Conservation (phyloP, 2,797 vertebrate species). For the Pyrocephalus nanus region DNA sequence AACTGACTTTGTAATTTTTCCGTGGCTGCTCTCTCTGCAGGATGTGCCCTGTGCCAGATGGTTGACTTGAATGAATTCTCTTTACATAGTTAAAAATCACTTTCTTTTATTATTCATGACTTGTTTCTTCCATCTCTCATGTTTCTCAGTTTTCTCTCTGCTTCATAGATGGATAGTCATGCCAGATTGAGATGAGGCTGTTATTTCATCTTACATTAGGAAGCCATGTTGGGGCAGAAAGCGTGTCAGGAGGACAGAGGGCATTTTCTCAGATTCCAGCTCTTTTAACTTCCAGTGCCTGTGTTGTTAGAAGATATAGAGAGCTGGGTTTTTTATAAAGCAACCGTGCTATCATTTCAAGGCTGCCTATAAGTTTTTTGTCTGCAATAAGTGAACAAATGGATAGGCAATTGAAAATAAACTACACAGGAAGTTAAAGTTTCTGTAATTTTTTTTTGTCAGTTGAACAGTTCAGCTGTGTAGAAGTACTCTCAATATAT, state of each 20-base stretch:
- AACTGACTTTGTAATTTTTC: conserved; percentile 53
- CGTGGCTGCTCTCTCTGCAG: conserved; percentile 52
- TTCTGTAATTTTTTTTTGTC: not conserved
- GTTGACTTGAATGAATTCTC: conserved; percentile 64
- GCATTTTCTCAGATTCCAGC: conserved; percentile 3
- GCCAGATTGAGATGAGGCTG: conserved; percentile 19
- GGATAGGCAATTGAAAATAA: not conserved
- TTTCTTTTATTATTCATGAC: conserved; percentile 63
- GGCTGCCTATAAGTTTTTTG: not conserved
- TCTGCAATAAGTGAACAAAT: not conserved
- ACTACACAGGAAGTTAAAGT: not conserved
- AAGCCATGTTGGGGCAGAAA: not conserved
- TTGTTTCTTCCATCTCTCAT: conserved; percentile 57
- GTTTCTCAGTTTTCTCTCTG: conserved; percentile 46
- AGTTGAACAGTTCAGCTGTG: not conserved
- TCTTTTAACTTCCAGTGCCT: not conserved
- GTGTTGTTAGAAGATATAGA: not conserved
- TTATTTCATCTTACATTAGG: conserved; percentile 11
- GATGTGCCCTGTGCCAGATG: conserved; percentile 59
- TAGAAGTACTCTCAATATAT: not conserved
- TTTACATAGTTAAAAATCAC: conserved; percentile 56
- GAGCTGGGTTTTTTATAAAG: not conserved
- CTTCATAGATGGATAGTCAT: not conserved
- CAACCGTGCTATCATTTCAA: not conserved
- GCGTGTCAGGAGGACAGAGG: not conserved